phyloP scores from a whole-genome alignment of 2,113 vertebrate species.

The Pangasianodon hypophthalmus region DNA sequence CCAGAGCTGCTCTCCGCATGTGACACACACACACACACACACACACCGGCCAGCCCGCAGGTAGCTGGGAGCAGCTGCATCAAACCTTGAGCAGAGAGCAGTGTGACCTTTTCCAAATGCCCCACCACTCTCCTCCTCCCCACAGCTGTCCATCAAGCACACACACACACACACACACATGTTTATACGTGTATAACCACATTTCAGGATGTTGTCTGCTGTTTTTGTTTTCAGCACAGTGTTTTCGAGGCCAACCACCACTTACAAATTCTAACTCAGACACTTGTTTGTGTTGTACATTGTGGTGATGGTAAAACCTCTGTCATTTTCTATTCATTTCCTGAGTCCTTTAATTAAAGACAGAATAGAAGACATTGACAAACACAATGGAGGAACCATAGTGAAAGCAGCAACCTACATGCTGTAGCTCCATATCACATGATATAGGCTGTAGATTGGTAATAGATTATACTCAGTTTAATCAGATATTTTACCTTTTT shows the following conservation, averaged over 20 bases:
- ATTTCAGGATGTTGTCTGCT: constrained; percentile 3
- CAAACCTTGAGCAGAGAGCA: constrained; percentile 66
- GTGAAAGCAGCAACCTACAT: not conserved
- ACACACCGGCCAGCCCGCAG: constrained; percentile 32
- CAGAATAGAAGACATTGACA: not conserved
- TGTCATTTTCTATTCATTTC: not conserved
- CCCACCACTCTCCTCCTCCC: constrained; percentile 55
- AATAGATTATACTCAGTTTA: too few species aligned
- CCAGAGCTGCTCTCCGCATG: constrained; percentile 53
- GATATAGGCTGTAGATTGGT: not conserved
- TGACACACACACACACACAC: constrained; percentile 23
- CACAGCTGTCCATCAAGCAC: constrained; percentile 44
- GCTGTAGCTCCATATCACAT: not conserved
- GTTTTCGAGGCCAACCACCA: not conserved
- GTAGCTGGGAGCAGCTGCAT: constrained; percentile 51
- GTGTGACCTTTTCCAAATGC: constrained; percentile 71
- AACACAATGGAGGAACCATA: not conserved
- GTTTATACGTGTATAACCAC: too few species aligned
- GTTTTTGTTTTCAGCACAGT: constrained; percentile 8
- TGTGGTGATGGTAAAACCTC: not conserved
- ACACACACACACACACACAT: constrained; percentile 9
- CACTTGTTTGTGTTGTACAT: not conserved
- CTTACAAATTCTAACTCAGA: not conserved
- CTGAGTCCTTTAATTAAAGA: not conserved
- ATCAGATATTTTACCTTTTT: not conserved